Conservation (phyloP, 2,888 invertebrate species). For the Caenorhabditis afra region DNA sequence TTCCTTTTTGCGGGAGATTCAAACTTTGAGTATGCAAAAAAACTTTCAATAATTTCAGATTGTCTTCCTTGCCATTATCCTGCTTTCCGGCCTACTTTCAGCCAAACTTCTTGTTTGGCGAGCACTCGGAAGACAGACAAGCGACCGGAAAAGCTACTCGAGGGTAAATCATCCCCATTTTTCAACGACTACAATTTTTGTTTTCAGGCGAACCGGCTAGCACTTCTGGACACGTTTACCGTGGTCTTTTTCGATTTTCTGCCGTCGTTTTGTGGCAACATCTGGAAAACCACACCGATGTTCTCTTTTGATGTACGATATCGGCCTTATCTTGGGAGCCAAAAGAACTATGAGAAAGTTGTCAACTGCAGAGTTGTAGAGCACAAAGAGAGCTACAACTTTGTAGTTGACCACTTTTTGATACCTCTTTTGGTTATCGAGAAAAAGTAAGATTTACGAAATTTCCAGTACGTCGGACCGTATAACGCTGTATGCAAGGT, state of each 20-base stretch:
- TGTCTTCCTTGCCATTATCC: background rate
- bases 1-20: no score
- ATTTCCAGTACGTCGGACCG: slow-evolving; percentile 8
- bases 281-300: no score
- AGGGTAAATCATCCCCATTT: background rate
- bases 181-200: slow-evolving; percentile 2
- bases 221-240: slow-evolving; percentile 9
- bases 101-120: background rate
- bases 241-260: slow-evolving; percentile 8
- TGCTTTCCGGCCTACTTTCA: background rate
- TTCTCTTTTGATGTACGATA: background rate
- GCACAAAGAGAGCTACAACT: no score
- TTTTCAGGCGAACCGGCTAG: slow-evolving; percentile 1
- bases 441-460: background rate
- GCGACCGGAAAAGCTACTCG: no score
- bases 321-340: background rate
- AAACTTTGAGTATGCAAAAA: no score
- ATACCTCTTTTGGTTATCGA: no score
- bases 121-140: no score
- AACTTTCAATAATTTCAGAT: no score
- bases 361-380: no score
- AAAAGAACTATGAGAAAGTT: background rate
- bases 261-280: background rate
- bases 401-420: no score
- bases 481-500: background rate